Conservation (phyloP, 2,797 vertebrate genomes). For the Linurgus olivaceus region DNA sequence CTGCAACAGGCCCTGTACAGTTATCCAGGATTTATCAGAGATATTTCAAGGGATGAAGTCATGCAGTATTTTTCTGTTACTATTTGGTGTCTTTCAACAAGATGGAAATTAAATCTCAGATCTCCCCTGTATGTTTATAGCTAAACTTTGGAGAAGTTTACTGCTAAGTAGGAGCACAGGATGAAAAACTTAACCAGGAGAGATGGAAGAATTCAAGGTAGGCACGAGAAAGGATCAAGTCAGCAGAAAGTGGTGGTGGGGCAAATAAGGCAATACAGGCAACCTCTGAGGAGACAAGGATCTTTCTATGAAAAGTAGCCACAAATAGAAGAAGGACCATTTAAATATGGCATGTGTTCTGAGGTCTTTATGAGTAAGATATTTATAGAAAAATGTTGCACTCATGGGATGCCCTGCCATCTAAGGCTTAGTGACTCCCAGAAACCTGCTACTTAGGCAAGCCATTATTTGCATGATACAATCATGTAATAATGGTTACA, state of each 20-base stretch:
- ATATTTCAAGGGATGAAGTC: background rate
- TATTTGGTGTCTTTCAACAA: background rate
- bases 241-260: background rate
- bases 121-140: background rate
- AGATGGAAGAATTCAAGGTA: background rate
- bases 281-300: background rate
- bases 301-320: background rate
- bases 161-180: background rate
- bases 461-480: background rate
- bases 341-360: background rate
- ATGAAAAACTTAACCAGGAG: background rate
- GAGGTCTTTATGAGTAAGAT: background rate
- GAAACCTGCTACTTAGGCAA: background rate
- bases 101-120: background rate
- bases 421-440: background rate
- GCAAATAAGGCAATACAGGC: background rate
- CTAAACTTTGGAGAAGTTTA: background rate
- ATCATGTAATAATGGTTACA: background rate
- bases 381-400: background rate
- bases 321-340: background rate
- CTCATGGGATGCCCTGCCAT: background rate
- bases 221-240: background rate
- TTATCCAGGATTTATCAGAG: background rate
- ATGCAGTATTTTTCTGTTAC: background rate
- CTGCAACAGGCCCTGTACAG: background rate